Conservation (phyloP, 2,797 vertebrate genomes). For the Gadopsis marmoratus region DNA sequence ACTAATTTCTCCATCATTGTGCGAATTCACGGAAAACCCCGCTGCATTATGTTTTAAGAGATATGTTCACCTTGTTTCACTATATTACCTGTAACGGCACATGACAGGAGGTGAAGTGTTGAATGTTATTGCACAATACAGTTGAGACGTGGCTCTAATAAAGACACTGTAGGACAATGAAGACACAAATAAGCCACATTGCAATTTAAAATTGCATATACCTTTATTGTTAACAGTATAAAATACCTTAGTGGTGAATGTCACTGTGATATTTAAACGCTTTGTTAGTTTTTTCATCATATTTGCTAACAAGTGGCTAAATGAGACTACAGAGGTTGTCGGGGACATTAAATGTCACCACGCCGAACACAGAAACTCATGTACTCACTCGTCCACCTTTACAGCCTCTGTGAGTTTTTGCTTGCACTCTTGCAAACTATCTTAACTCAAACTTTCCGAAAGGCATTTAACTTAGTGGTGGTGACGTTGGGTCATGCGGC, state of each 20-base stretch:
- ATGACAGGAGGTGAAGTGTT: neutral
- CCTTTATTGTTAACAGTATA: too few species aligned
- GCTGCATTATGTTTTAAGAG: neutral
- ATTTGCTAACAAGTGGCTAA: too few species aligned
- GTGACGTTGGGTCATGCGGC: too few species aligned
- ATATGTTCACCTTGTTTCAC: neutral
- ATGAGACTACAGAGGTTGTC: too few species aligned
- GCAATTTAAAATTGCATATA: neutral
- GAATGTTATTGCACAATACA: neutral
- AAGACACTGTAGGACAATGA: conserved; percentile 21
- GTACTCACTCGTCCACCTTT: too few species aligned
- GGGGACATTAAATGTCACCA: too few species aligned
- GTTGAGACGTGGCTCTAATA: conserved; percentile 9
- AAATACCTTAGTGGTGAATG: neutral
- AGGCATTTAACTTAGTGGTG: too few species aligned
- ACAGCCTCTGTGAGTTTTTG: too few species aligned
- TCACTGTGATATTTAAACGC: conserved; percentile 7
- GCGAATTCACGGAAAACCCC: conserved; percentile 11
- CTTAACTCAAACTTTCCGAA: too few species aligned
- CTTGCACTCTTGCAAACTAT: too few species aligned
- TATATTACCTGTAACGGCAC: conserved; percentile 7
- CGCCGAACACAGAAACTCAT: too few species aligned
- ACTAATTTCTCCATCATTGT: neutral
- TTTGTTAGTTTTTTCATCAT: neutral
- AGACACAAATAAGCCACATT: conserved; percentile 3